Evolutionary conservation across 2,113 vertebrate genomes (phyloP).

Genomic region (Pipra filicauda): DNA sequence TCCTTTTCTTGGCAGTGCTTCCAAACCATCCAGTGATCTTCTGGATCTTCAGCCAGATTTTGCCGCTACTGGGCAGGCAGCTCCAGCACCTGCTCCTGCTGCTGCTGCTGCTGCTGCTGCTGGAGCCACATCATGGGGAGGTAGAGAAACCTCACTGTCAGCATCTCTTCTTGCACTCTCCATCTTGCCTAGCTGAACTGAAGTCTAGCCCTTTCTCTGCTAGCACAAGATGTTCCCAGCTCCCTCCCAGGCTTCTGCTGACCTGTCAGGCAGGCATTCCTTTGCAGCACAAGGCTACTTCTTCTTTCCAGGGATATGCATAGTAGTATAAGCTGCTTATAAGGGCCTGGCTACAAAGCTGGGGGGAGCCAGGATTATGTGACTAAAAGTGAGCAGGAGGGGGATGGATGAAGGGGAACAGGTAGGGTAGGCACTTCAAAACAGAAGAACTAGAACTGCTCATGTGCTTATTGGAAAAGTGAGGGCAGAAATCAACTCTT

Average conservation of each 20-base stretch:
- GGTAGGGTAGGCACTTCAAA: neutral
- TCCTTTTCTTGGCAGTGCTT: constrained; percentile 67
- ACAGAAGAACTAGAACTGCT: neutral
- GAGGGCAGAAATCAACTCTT: neutral
- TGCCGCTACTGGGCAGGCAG: constrained; percentile 71
- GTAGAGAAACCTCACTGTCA: constrained; percentile 72
- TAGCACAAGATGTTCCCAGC: neutral
- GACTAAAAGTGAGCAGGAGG: constrained; percentile 30
- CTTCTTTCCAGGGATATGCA: constrained; percentile 35
- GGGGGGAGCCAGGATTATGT: neutral
- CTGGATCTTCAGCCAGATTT: constrained; percentile 93
- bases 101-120: constrained; percentile 58
- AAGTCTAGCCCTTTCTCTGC: neutral
- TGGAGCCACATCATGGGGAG: constrained; percentile 90
- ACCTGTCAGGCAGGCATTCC: neutral
- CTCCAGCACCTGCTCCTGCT: constrained; percentile 72
- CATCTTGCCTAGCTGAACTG: neutral
- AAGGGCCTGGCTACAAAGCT: constrained; percentile 17
- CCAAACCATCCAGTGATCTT: constrained; percentile 87
- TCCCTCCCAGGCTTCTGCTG: neutral
- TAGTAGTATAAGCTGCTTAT: constrained; percentile 31
- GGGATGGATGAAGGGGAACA: constrained; percentile 11
- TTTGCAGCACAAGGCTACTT: neutral
- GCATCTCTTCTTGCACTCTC: neutral
- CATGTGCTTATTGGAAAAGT: neutral